Evolutionary conservation across 1,140 invertebrate species (phyloP), one percentile per base, ranked within the genome.

Genomic region (Atta colombica): DNA sequence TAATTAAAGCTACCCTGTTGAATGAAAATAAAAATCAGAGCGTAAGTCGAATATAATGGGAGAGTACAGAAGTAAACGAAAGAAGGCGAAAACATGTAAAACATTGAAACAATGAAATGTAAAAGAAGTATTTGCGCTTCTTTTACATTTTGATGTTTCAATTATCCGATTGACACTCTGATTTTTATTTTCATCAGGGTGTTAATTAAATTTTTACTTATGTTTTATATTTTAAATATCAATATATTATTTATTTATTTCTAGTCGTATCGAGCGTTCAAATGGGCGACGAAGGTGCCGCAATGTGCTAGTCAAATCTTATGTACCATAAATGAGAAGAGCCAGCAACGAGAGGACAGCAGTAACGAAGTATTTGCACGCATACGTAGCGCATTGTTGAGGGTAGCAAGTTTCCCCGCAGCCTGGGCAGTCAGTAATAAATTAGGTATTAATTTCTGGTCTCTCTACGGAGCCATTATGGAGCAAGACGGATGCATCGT

Each of bases 291-390:
- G 8, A 96, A 96, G 86, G 95, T 96, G 51, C 97, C 97, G 28
- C 96, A 97, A 66, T 98, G 98, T 94, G 97, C 97, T 87, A 96
- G 96, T 82, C 97, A 98, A 91, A 96, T 98, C 25, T 95, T 98
- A 85, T 98, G 98, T 92, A 94, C 97, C 12, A 96, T 98, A 14
- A 98, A 98, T 91, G 95, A 96, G 88, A 96, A 96, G 55, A 91
- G 87, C 31, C 92, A 93, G 6, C 85, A 92, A 21, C 65, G n/a
- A 45, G 65, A 45, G n/a, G 80, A 91, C 10, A 63, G 28, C 16
- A 35, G n/a, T 51, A 90, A 90, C 86, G 85, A 93, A 95, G 69
- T 45, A 68, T 68, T 45, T 49, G 4, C 96, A 95, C 53, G 96
- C 96, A 45, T 96, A 97, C 88, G 97, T 96, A 94, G 95, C 95